phyloP scores from a whole-genome alignment of 1,140 invertebrate species.

The Drosophila quadrilineata region DNA sequence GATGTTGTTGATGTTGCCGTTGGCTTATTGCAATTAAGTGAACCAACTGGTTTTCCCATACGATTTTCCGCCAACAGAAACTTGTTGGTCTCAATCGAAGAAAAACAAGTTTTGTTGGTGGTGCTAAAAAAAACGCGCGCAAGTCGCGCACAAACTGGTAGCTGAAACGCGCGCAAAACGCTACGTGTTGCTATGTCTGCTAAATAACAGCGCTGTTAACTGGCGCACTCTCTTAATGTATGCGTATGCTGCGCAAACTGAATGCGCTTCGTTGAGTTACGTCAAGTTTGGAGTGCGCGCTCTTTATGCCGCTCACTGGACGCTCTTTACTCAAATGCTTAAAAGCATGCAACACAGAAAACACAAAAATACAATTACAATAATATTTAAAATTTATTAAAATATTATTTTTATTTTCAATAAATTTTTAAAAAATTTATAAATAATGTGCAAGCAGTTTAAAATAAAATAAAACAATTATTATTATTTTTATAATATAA shows the following conservation, averaged over 20 bases:
- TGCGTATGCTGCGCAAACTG: not conserved
- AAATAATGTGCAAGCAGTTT: too few relatives aligned
- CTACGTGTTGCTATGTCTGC: constrained; percentile 59
- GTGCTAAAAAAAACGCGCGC: constrained; percentile 41
- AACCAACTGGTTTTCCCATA: constrained; percentile 61
- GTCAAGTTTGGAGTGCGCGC: constrained; percentile 5
- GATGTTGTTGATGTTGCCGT: not conserved
- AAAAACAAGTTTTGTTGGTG: constrained; percentile 40
- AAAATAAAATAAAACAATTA: too few relatives aligned
- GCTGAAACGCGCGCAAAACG: constrained; percentile 32
- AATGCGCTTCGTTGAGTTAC: constrained; percentile 23
- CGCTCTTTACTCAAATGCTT: not conserved
- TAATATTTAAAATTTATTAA: not conserved
- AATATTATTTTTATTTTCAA: not conserved
- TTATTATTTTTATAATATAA: too few relatives aligned
- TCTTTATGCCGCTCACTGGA: not conserved
- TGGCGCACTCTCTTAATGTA: constrained; percentile 5
- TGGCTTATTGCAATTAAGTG: constrained; percentile 11
- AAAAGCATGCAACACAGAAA: constrained; percentile 16
- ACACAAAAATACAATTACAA: not conserved
- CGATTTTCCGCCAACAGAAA: constrained; percentile 27
- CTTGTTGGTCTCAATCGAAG: constrained; percentile 16
- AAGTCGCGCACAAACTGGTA: constrained; percentile 36
- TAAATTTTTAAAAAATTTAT: not conserved
- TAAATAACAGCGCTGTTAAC: constrained; percentile 19